Conservation (phyloP, 1,140 invertebrate species). For the Orius laevigatus region DNA sequence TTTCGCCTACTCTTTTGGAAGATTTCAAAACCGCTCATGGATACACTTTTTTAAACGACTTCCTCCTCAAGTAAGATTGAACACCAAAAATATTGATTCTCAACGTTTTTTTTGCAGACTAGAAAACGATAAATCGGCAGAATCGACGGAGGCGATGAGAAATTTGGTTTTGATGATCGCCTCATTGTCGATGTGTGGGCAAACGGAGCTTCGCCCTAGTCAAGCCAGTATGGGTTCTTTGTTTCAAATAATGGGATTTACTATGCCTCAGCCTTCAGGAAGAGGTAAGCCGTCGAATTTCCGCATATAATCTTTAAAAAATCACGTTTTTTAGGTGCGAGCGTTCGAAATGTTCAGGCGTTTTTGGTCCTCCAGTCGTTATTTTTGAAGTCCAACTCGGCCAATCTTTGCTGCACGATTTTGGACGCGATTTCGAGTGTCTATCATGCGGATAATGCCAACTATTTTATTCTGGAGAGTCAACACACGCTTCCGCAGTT, state of each 20-base stretch:
- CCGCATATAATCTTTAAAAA: background rate
- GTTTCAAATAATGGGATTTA: slow-evolving; percentile 86
- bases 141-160: slow-evolving; percentile 74
- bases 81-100: slow-evolving; percentile 6
- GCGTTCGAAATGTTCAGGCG: slow-evolving; percentile 84
- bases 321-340: slow-evolving; percentile 32
- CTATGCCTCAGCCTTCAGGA: slow-evolving; percentile 73
- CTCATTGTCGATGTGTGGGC: slow-evolving; percentile 85
- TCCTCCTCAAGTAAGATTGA: slow-evolving; percentile 56
- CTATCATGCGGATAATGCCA: slow-evolving; percentile 93
- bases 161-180: slow-evolving; percentile 87
- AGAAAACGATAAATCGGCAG: slow-evolving; percentile 56
- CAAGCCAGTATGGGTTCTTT: slow-evolving; percentile 71
- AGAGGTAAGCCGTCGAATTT: slow-evolving; percentile 41
- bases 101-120: slow-evolving; percentile 34
- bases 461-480: slow-evolving; percentile 96
- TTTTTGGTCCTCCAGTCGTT: slow-evolving; percentile 90
- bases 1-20: slow-evolving; percentile 83
- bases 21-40: slow-evolving; percentile 91
- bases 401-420: slow-evolving; percentile 71
- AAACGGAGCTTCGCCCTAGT: slow-evolving; percentile 69
- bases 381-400: slow-evolving; percentile 76
- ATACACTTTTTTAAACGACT: slow-evolving; percentile 87
- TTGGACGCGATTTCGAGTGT: slow-evolving; percentile 91
- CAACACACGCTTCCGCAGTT: slow-evolving; percentile 92